Conservation (phyloP, 2,888 invertebrate genomes). For the Aricia artaxerxes region DNA sequence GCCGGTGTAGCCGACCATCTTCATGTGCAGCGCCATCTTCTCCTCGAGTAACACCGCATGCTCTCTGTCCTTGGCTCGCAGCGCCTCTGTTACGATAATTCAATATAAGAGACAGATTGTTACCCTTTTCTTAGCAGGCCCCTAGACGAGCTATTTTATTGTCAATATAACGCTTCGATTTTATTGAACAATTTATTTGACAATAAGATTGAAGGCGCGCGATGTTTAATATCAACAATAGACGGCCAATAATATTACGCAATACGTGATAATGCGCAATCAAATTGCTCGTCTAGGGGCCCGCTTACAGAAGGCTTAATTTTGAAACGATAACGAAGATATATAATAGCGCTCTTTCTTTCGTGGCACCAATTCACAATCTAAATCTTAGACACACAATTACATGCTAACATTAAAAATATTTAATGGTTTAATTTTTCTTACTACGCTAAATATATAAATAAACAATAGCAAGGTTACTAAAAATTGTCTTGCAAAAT, state of each 20-base stretch:
- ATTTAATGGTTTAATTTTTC: not conserved
- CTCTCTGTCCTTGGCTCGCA: constrained; percentile 93
- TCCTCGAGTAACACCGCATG: constrained; percentile 93
- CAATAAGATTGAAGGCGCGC: too few species aligned
- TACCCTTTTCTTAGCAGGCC: not conserved
- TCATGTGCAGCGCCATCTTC: constrained; percentile 91
- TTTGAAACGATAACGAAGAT: too few species aligned
- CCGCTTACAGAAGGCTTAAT: too few species aligned
- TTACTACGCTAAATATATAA: not conserved
- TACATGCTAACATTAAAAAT: not conserved
- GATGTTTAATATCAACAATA: too few species aligned
- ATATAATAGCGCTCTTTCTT: not conserved
- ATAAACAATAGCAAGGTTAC: not conserved
- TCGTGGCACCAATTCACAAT: not conserved
- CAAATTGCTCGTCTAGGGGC: too few species aligned
- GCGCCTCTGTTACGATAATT: constrained; percentile 81
- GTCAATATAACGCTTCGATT: too few species aligned
- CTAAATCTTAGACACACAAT: not conserved
- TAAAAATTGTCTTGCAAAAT: not conserved
- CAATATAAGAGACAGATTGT: too few species aligned
- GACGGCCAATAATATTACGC: too few species aligned
- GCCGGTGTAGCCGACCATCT: constrained; percentile 85
- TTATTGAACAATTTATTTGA: too few species aligned
- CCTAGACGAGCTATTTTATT: too few species aligned
- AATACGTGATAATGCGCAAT: too few species aligned